Conservation (phyloP, 2,888 invertebrate genomes). For the Chymomyza procnemis region DNA sequence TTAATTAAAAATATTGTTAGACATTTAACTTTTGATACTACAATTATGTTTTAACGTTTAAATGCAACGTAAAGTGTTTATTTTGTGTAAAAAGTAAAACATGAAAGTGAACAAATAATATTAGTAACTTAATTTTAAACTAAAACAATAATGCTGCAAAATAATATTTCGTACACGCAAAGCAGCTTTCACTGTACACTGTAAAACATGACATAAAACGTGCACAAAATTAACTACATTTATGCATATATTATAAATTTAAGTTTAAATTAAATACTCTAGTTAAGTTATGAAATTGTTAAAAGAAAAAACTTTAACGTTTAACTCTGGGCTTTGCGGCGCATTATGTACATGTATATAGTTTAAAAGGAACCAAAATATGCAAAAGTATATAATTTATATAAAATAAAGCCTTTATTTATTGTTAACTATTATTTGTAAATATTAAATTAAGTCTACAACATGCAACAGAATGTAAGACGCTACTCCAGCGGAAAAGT, state of each 20-base stretch:
- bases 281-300: not conserved
- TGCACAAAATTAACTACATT: conserved; percentile 51
- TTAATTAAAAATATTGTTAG: conserved; percentile 17
- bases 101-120: conserved; percentile 1
- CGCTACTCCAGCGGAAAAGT: too few relatives aligned
- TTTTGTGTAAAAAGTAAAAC: conserved; percentile 40
- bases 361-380: not conserved
- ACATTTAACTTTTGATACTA: conserved; percentile 14
- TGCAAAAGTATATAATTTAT: not conserved
- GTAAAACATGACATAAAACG: conserved; percentile 22
- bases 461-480: too few relatives aligned
- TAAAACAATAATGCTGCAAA: conserved; percentile 32
- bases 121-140: conserved; percentile 1
- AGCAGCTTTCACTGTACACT: conserved; percentile 54
- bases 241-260: conserved; percentile 64
- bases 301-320: too few relatives aligned
- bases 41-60: not conserved
- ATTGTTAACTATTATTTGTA: conserved; percentile 6
- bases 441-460: not conserved
- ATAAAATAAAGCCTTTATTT: not conserved
- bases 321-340: not conserved
- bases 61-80: conserved; percentile 14
- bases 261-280: conserved; percentile 5
- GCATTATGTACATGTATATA: not conserved
- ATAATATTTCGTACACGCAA: conserved; percentile 35